Percentiles rank a stretch among this genome's conserved stretches.
These are phyloP conservation scores for Acrocephalus arundinaceus DNA, from an alignment of 2,113 vertebrate genomes.

Conservation along the genomic window DNA sequence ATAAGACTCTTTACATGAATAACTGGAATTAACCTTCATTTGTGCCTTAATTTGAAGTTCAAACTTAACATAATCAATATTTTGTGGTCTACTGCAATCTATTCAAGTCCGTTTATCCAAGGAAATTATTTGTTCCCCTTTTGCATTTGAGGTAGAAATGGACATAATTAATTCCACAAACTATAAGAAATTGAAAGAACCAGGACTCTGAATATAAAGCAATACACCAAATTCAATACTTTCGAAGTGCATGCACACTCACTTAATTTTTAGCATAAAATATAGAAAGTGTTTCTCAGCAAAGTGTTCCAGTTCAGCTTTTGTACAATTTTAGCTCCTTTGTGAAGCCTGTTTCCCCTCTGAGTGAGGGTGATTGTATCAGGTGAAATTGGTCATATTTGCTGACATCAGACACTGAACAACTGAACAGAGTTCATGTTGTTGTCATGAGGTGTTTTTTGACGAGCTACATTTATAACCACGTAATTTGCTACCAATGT, in stretches of 20 bases:
- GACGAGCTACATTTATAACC: constrained; percentile 29
- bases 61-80: constrained; percentile 63
- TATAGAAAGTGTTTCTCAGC: neutral
- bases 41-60: constrained; percentile 63
- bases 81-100: constrained; percentile 40
- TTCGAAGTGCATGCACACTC: neutral
- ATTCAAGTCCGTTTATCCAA: constrained; percentile 37
- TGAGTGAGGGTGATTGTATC: neutral
- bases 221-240: neutral
- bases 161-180: constrained; percentile 13
- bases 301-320: neutral
- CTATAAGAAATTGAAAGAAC: neutral
- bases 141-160: constrained; percentile 16
- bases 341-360: neutral
- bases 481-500: constrained; percentile 44
- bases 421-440: neutral
- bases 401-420: neutral
- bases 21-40: constrained; percentile 61
- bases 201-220: neutral
- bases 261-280: neutral
- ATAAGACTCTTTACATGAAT: neutral
- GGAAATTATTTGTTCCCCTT: constrained; percentile 24
- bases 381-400: neutral
- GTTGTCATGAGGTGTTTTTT: constrained; percentile 30
- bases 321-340: neutral